These are phyloP conservation scores for Sphaerodactylus townsendi DNA, from an alignment of 2,113 vertebrate species.

Conservation along the genomic window DNA sequence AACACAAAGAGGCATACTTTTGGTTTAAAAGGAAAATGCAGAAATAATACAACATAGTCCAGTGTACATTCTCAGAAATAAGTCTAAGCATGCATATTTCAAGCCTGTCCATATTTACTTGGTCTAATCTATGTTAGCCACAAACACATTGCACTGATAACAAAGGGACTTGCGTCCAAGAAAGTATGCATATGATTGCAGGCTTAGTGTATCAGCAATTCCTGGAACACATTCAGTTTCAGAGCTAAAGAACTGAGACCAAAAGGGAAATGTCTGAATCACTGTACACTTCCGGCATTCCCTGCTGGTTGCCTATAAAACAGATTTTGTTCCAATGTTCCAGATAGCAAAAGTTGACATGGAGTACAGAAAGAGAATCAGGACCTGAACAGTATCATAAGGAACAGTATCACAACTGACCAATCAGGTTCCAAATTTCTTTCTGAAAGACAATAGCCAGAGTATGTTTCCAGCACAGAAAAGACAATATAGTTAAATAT, in stretches of 20 bases:
- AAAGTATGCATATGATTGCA: background rate
- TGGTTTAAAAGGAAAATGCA: background rate
- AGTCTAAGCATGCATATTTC: background rate
- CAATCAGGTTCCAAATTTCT: background rate
- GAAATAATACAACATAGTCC: background rate
- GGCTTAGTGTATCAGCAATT: background rate
- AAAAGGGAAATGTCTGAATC: background rate
- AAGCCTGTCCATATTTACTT: too few relatives aligned
- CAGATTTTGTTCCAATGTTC: background rate
- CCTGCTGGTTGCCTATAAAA: slow-evolving; percentile 28
- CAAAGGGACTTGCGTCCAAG: background rate
- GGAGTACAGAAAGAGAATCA: background rate
- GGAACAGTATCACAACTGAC: background rate
- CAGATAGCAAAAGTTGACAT: background rate
- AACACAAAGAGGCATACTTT: background rate
- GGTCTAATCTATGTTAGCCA: too few relatives aligned
- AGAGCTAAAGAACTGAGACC: fast-evolving
- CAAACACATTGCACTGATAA: too few relatives aligned
- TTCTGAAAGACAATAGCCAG: fast-evolving
- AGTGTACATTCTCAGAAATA: background rate
- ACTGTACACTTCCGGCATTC: slow-evolving; percentile 23
- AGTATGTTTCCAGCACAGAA: slow-evolving; percentile 11
- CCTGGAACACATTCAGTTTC: background rate
- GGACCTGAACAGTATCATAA: background rate
- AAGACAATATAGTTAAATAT: background rate